These are phyloP conservation scores for Trissoscelio sp. DNA, from an alignment of 2,888 invertebrate genomes.

Conservation along the genomic window DNA sequence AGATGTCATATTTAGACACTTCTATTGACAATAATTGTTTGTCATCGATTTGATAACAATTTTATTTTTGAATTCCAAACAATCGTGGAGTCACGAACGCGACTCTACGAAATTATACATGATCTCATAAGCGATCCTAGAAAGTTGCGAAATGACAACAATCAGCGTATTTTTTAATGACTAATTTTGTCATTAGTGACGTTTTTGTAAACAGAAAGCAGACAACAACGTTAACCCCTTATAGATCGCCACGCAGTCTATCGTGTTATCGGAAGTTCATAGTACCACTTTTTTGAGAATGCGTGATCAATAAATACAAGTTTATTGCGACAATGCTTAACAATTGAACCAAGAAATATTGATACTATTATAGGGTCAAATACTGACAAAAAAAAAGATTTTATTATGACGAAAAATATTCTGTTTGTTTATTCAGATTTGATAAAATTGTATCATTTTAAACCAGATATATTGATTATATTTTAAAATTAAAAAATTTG, in stretches of 20 bases:
- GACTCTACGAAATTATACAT: slow-evolving; percentile 6
- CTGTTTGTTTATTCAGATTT: no score
- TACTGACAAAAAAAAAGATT: slow-evolving; percentile 11
- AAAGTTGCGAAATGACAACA: slow-evolving; percentile 26
- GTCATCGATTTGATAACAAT: not conserved
- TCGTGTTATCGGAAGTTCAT: slow-evolving; percentile 49
- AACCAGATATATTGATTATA: no score
- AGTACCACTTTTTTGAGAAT: slow-evolving; percentile 33
- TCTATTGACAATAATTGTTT: not conserved
- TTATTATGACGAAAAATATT: no score
- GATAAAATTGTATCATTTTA: no score
- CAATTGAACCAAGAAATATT: slow-evolving; percentile 24
- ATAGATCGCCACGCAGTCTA: slow-evolving; percentile 56
- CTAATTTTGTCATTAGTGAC: slow-evolving; percentile 11
- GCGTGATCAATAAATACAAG: slow-evolving; percentile 26
- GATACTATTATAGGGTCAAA: slow-evolving; percentile 27
- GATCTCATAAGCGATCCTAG: slow-evolving; percentile 22
- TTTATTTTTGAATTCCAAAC: slow-evolving; percentile 5
- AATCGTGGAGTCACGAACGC: slow-evolving; percentile 10
- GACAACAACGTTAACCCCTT: no score
- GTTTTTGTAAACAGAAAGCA: no score
- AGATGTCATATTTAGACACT: not conserved
- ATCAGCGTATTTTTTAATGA: not conserved
- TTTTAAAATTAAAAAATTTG: no score
- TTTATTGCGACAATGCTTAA: slow-evolving; percentile 25